These are phyloP conservation scores for Ecliptopera silaceata DNA, from an alignment of 2,888 invertebrate genomes.

Conservation along the genomic window DNA sequence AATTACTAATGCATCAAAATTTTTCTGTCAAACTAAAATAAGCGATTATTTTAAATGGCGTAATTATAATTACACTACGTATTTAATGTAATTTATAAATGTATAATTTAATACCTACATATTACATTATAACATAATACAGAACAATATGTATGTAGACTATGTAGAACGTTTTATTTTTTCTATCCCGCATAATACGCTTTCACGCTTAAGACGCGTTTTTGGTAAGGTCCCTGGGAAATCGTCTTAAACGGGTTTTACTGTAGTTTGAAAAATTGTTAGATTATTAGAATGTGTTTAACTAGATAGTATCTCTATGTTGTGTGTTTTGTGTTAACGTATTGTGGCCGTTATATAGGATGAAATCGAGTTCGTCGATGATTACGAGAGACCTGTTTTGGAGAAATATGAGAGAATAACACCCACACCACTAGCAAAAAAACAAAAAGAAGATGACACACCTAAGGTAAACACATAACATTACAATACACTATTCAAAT, in stretches of 20 bases:
- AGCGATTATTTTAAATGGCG: too few species aligned
- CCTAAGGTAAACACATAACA: constrained; percentile 71
- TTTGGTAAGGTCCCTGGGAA: too few species aligned
- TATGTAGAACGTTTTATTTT: too few species aligned
- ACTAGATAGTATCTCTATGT: constrained; percentile 43
- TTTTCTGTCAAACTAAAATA: too few species aligned
- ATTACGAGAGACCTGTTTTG: constrained; percentile 90
- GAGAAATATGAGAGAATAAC: constrained; percentile 87
- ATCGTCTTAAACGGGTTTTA: constrained; percentile 7
- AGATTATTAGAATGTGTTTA: constrained; percentile 30
- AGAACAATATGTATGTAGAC: too few species aligned
- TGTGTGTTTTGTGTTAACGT: constrained; percentile 60
- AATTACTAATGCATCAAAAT: too few species aligned
- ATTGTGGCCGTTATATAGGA: constrained; percentile 74
- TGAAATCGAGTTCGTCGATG: constrained; percentile 83
- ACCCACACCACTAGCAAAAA: constrained; percentile 80
- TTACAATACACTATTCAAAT: constrained; percentile 44
- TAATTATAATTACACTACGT: too few species aligned
- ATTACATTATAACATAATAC: too few species aligned
- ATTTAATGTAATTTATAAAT: too few species aligned
- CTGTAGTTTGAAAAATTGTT: constrained; percentile 5
- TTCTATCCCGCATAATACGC: too few species aligned
- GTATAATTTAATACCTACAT: too few species aligned
- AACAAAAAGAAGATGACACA: constrained; percentile 73
- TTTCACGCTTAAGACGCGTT: too few species aligned